A percentile compares a stretch with the other conserved stretches of the same genome.
Conservation (phyloP, 2,113 vertebrate genomes). For the Dolichotis patagonum region DNA sequence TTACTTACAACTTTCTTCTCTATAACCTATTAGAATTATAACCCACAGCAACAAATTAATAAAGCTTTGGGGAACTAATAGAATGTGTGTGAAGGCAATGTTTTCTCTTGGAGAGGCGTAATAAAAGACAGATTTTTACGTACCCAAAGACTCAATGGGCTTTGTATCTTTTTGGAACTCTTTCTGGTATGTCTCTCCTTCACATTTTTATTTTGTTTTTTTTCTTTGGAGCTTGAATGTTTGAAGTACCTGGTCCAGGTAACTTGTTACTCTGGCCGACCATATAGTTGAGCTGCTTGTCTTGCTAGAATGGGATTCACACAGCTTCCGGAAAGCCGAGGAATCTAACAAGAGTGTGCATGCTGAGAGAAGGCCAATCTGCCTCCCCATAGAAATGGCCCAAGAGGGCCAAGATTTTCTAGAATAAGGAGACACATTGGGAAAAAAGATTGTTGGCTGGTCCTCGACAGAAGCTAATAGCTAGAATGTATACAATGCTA, state of each 20-base stretch:
- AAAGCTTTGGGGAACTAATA: slow-evolving; percentile 58
- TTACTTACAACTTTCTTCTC: slow-evolving; percentile 33
- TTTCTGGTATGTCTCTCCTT: not conserved
- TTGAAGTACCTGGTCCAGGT: not conserved
- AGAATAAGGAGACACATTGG: not conserved
- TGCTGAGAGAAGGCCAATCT: not conserved
- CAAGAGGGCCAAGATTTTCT: not conserved
- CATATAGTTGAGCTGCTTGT: not conserved
- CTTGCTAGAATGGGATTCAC: not conserved
- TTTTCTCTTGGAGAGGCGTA: slow-evolving; percentile 29
- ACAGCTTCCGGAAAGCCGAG: not conserved
- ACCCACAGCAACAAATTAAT: slow-evolving; percentile 59
- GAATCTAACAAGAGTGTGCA: not conserved
- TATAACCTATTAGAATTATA: slow-evolving; percentile 11
- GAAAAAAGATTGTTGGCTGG: not conserved
- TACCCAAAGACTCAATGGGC: not conserved
- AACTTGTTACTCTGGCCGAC: not conserved
- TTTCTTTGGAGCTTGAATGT: not conserved
- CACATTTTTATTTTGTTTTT: not conserved
- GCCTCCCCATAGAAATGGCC: not conserved
- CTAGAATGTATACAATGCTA: not conserved
- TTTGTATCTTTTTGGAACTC: not conserved
- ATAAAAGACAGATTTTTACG: slow-evolving; percentile 35
- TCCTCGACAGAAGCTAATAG: not conserved
- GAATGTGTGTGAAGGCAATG: not conserved